These are phyloP conservation scores for Teinopalpus imperialis DNA, from an alignment of 2,888 invertebrate species.

Conservation along the genomic window DNA sequence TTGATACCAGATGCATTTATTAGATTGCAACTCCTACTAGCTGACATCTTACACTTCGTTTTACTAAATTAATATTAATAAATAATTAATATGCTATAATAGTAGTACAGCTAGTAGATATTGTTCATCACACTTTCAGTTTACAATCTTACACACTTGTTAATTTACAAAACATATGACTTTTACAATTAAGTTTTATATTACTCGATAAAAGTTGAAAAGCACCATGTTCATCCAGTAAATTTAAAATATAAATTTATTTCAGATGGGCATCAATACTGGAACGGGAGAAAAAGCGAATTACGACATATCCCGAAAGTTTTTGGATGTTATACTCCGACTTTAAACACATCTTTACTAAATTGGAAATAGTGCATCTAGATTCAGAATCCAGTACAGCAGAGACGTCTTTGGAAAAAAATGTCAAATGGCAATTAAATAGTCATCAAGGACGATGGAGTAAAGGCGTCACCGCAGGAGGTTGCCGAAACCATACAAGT, in stretches of 20 bases:
- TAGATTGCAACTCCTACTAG: too few relatives aligned
- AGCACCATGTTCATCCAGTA: too few relatives aligned
- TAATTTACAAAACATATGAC: too few relatives aligned
- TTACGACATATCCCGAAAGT: constrained; percentile 86
- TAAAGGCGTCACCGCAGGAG: constrained; percentile 93
- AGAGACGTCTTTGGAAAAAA: constrained; percentile 89
- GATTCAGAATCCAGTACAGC: constrained; percentile 93
- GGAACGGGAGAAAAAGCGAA: constrained; percentile 87
- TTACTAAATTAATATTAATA: too few relatives aligned
- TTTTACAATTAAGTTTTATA: too few relatives aligned
- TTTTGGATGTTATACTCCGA: constrained; percentile 93
- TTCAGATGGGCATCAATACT: constrained; percentile 88
- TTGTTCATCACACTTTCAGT: too few relatives aligned
- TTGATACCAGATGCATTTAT: too few relatives aligned
- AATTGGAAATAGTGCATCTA: constrained; percentile 92
- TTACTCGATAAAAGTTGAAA: too few relatives aligned
- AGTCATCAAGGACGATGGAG: constrained; percentile 94
- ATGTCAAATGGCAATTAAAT: constrained; percentile 92
- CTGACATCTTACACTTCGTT: too few relatives aligned
- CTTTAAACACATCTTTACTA: constrained; percentile 90
- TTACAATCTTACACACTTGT: too few relatives aligned
- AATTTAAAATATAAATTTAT: constrained; percentile 2
- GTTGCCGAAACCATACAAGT: constrained; percentile 93
- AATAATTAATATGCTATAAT: too few relatives aligned
- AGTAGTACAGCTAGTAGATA: too few relatives aligned